Evolutionary conservation across 2,888 invertebrate species (phyloP), one percentile per base, ranked within the genome.

Genomic region (Keiferia lycopersicella): DNA sequence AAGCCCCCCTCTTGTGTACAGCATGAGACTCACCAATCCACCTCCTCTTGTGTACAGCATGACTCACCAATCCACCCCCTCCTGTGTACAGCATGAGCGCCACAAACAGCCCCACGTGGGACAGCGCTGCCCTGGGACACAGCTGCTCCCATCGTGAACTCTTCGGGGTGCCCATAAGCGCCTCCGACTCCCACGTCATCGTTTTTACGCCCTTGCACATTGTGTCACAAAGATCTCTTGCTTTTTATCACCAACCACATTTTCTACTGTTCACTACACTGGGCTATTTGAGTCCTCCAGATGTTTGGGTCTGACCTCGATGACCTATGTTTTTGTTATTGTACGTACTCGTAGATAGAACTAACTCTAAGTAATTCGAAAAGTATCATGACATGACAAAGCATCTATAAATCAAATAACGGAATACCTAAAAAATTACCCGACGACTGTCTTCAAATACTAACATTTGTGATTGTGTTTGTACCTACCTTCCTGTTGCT

Each of bases 1-100:
- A 96, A 86, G 72, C 96, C 97, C 97, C 61, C 95, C 94, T 34
- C 94, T 94, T 0, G 96, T 96, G 77, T 96, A 97, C 65, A 95
- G 88, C 93, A 95, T 96, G 63, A 97, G 91, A 0, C 95, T 94
- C 59, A 96, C 92, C 67, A 96, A 92, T n/a, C n/a, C 67, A 97
- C 89, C 56, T 96, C 96, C 62, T 95, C 88, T 74, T 96, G 96
- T 65, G 95, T 1, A 34, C 34, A 34, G 10, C 3, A 8, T 34
- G 7, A 70, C 94, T 93, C 89, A 96, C 96, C 94, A 96, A 86
- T 71, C 96, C 97, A 63, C 97, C 97, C 61, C 95, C 94, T 38
- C 94, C 94, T 0, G 96, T 96, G 77, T 96, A 97, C 65, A 95
- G 88, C 93, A 95, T 96, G 63, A 97, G 91, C 0, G 95, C 94